Base-by-base conservation (phyloP, 2,113 vertebrate genomes). In the Oryzias celebensis region DNA sequence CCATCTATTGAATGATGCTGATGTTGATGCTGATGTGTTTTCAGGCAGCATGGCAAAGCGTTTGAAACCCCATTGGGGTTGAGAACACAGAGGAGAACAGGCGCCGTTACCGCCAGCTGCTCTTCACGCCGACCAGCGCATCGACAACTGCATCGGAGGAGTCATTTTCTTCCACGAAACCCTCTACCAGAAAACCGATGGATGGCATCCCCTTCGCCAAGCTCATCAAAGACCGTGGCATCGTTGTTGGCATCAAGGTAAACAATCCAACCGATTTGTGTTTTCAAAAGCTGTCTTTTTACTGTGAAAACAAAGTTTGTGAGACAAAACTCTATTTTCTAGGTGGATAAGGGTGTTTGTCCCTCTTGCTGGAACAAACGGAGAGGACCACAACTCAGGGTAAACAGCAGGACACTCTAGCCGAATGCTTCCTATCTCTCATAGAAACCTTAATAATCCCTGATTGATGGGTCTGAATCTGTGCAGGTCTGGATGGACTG, bases 151-250 rank as follows among this genome's bases (percentile, higher is more conserved):
- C 58, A 97, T 99, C 1, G 96, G 97, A 0, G 97, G 97, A 0
- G 95, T 98, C 69, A 99, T 99, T 83, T 99, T 99, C 91, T 99
- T 99, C 92, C 97, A 99, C 0, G 97, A 99, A 90, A 98, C 97
- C 3, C 92, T 99, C 68, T 99, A 99, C 89, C 97, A 99, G 91
- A 95, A 86, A 84, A 90, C 94, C 0, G 96, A 98, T 0, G 94
- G n/a, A 96, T 0, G 95, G 96, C 46, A 93, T 93, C 1, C 58
- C 87, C 54, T 99, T 99, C 0, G 84, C 94, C 61, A 89, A 93
- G 73, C 87, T 95, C 80, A 94, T 98, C 89, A 94, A 96, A 80
- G 94, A 96, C 80, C 95, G 94, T 52, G 94, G 91, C 87, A 96
- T 99, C 2, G 90, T 98, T 0, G 95, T 97, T 60, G 97, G 97